Base-by-base conservation (phyloP, 2,888 invertebrate genomes). In the Elmis aenea region DNA sequence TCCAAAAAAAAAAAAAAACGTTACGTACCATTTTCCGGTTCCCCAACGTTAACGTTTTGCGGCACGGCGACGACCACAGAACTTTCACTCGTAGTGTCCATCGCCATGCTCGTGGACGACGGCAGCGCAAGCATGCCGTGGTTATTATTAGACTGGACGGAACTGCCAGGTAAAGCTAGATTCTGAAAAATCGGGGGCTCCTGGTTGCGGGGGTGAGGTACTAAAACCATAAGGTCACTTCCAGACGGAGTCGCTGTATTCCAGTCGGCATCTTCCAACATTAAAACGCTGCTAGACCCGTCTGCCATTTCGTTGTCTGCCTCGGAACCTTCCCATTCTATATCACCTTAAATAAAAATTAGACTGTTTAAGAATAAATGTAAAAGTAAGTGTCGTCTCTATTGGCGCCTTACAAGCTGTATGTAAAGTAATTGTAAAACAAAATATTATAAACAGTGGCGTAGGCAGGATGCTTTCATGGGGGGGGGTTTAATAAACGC, bases 241-340 rank as follows among this genome's bases (percentile, higher is more conserved):
- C 33, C 42, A 27, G 44, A 48, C 4, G 47, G 45, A n/a, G 33
- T 39, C 3, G 45, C 39, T 13, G 37, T 40, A 16, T 34, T 45
- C 51, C 55, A 52, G 24, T 51, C 50, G 22, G 34, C 46, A 15
- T 66, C 68, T 15, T 61, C 63, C 9, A 69, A 57, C 54, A 70
- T 69, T 12, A 69, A 63, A 39, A 70, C 60, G 12, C 63, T 59
- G 55, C 57, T 10, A 56, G 59, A 24, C 57, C 57, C 11, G 58
- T 62, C 51, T 57, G 54, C 20, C 61, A 72, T 67, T 48, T 73
- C 74, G 6, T 67, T 66, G 28, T 80, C 83, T 22, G 72, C 70
- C 52, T 81, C 83, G 35, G 79, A 77, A 2, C 77, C 76, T 57
- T 86, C 86, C 77, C 85, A 87, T 51, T 87, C 87, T 8, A 82